These are phyloP conservation scores for Platysteira castanea DNA, from an alignment of 2,113 vertebrate species.

Conservation along the genomic window DNA sequence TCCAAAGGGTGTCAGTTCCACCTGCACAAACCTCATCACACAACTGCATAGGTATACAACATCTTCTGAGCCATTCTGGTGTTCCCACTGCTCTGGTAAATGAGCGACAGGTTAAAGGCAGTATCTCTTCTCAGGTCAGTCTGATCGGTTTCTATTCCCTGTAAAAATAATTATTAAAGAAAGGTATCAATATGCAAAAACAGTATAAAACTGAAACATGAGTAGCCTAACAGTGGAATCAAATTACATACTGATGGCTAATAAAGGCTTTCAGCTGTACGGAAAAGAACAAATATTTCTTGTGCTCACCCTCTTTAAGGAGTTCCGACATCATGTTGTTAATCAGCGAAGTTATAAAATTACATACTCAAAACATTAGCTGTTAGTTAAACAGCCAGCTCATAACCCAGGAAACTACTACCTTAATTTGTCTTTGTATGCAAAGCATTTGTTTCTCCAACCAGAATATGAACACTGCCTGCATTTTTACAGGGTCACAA, in stretches of 20 bases:
- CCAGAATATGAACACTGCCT: neutral
- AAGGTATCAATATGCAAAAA: neutral
- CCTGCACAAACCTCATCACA: conserved; percentile 65
- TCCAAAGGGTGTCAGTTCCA: neutral
- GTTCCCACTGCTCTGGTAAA: conserved; percentile 93
- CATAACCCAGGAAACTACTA: neutral
- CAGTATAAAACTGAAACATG: neutral
- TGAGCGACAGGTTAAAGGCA: conserved; percentile 92
- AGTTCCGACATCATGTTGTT: neutral
- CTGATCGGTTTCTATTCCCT: conserved; percentile 92
- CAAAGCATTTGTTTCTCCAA: neutral
- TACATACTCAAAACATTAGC: neutral
- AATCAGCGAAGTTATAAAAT: neutral
- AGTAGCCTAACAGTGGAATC: neutral
- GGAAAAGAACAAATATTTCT: neutral
- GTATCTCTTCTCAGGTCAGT: conserved; percentile 89
- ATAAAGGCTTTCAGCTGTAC: neutral
- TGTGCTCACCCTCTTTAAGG: neutral
- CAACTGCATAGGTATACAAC: conserved; percentile 77
- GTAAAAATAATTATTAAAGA: neutral
- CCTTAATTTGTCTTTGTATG: neutral
- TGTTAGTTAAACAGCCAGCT: neutral
- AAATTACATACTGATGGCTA: neutral
- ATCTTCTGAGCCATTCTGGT: conserved; percentile 81
- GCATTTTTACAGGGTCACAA: neutral